Evolutionary conservation across 2,797 vertebrate species (phyloP), one percentile per base, ranked within the genome.

Genomic region (Phalloptychus januarius): DNA sequence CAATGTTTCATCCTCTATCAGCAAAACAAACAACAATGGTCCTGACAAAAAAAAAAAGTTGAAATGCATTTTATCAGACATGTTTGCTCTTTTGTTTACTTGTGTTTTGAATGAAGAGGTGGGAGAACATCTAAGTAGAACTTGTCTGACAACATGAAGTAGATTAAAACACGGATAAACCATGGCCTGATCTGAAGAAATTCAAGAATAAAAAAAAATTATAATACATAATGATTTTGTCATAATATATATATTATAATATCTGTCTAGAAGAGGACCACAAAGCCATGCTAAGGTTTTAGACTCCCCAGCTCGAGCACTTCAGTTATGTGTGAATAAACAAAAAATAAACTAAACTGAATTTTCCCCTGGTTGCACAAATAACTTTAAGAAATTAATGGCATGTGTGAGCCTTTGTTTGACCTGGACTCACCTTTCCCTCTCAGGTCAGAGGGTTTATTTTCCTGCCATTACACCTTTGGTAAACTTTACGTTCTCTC

Each of bases 321-420:
- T 46, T 46, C 5, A 46, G 16, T 46, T 46, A 46, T 40, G 8
- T 40, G 10, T 69, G 25, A 42, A 42, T 15, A n/a, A 70, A 70
- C 25, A 28, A 42, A 40, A 61, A 69, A 42, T 6, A 15, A 70
- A n/a, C 40, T 28, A 28, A 70, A 44, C 1, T n/a, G 11, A 13
- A n/a, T 28, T 1, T 44, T 44, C 38, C 20, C 44, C 40, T 44
- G 67, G 23, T 70, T 44, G 67, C 38, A n/a, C n/a, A 44, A 25
- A 3, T 42, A 25, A 44, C 65, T 44, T n/a, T 16, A 12, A 25
- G 25, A 12, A 40, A 67, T 70, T 1, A 16, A 70, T 44, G 38
- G 40, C 40, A 44, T 28, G 40, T 44, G 38, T 44, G 40, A 16
- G 38, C 74, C 81, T 89, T 88, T 83, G 78, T 86, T 78, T 80